Evolutionary conservation across 1,140 invertebrate genomes (phyloP), one percentile per base, ranked within the genome.

Genomic region (Cheumatopsyche charites): DNA sequence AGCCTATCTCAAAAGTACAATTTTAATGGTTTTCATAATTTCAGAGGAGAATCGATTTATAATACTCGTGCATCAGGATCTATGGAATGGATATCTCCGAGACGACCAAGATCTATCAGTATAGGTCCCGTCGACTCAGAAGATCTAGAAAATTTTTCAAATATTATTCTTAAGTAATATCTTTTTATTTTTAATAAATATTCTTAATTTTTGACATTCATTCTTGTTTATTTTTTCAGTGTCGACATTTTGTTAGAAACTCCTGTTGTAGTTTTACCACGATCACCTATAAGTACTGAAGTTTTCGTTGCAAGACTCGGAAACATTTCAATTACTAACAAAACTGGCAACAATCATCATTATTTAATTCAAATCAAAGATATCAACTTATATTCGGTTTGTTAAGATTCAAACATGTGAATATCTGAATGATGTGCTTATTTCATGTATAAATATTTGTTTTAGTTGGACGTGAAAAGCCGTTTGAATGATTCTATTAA

Each of bases 281-380:
- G 92, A 66, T 88, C 88, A 6, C 86, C 89, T n/a, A 86, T 86
- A 25, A 96, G 94, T 82, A 77, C 88, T 15, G 88, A 95, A 78
- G 94, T 97, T 19, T 88, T 97, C 62, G 92, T 98, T 13, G 94
- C 93, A n/a, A 94, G 97, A 85, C 86, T 98, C 58, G 96, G 96
- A 29, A 91, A 93, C 78, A 97, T 98, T 78, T 89, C 88, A 21
- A 83, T 96, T 1, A 79, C 76, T 74, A 88, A 88, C 80, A 76
- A 79, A 71, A 79, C 81, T 63, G 80, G 78, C 62, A 70, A 73
- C 78, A 82, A 72, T 73, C 79, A 86, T 79, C 73, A 85, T 79
- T 86, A 85, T 84, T 73, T 83, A 77, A 81, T 91, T 78, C 89
- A 94, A 80, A 87, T 97, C 21, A 85, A 89, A 42, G 92, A 97